A percentile compares a stretch with the other conserved stretches of the same genome.
These are phyloP conservation scores for Mactra quadrangularis DNA, from an alignment of 1,140 invertebrate genomes.

Conservation along the genomic window DNA sequence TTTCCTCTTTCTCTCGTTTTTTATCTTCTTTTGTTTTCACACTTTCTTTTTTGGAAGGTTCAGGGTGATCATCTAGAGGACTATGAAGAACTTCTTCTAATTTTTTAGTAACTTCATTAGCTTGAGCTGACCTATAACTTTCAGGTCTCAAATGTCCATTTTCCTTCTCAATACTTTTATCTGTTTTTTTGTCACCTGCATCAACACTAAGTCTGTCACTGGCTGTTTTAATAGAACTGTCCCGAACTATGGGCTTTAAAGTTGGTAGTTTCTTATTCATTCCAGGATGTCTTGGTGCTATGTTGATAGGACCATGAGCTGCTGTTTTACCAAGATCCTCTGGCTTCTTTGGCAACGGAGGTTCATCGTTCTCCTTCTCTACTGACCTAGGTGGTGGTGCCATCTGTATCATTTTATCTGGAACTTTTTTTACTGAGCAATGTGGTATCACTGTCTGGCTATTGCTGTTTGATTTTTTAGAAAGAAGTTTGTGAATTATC, in stretches of 20 bases:
- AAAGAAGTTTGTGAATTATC: conserved; percentile 30
- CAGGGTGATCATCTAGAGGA: not conserved
- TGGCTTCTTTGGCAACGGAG: not conserved
- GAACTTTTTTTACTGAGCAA: not conserved
- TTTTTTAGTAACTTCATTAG: conserved; percentile 6
- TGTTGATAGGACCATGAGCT: not conserved
- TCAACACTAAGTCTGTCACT: not conserved
- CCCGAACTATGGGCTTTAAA: conserved; percentile 13
- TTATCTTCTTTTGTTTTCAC: conserved; percentile 38
- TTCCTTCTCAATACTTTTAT: not conserved
- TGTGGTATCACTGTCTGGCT: conserved; percentile 24
- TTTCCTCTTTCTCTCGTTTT: conserved; percentile 28
- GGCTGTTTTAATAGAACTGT: not conserved
- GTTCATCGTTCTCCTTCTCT: not conserved
- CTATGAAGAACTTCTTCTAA: conserved; percentile 33
- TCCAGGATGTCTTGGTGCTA: conserved; percentile 9
- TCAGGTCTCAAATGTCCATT: not conserved
- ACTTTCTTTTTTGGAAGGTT: conserved; percentile 9
- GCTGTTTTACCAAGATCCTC: not conserved
- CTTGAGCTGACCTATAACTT: not conserved
- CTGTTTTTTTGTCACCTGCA: not conserved
- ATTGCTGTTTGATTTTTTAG: conserved; percentile 28
- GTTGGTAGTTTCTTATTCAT: conserved; percentile 15
- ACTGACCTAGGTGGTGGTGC: not conserved
- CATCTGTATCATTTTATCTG: not conserved